Base-by-base conservation (phyloP, 2,797 vertebrate species). In the Enteromius paludinosus region DNA sequence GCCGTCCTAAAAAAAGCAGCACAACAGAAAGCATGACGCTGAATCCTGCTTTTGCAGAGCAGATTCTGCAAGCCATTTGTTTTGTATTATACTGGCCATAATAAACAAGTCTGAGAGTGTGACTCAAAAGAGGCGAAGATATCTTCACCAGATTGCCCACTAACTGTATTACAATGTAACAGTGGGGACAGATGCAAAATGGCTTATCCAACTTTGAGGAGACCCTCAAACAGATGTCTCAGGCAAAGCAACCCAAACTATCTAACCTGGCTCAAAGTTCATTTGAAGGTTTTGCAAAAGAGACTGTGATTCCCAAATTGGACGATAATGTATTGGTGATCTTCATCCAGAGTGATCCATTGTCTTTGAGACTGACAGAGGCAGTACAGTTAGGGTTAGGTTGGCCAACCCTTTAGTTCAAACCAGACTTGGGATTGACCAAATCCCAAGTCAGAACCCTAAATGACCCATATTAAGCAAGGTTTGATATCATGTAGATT, bases 11-110 rank as follows among this genome's bases (percentile, higher is more conserved):
- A 68, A 68, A 52, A 52, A 28, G 18, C 23, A 25, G 6, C 25
- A 69, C 2, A 23, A 12, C 33, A 69, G n/a, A 73, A 83, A 73
- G 56, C 76, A 72, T 78, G 56, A 73, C 8, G 45, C 43, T 76
- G 64, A 82, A 38, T 43, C 41, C 12, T 68, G 11, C 23, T 25
- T 35, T 73, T n/a, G 23, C n/a, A 20, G 33, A 15, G 59, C 20
- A 20, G 52, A 35, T 15, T 41, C 41, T 23, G 15, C 52, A 28
- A 28, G 59, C 25, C 30, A n/a, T 43, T 66, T 14, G 15, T 11
- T 54, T 30, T 79, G n/a, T 79, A 14, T 62, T 30, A 15, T 38
- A 41, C 35, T 20, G 23, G 81, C 10, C 43, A 54, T 20, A 52
- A 49, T 78, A 70, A 78, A 71, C 45, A 23, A 77, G 33, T 41